Evolutionary conservation across 2,888 invertebrate species (phyloP).

Genomic region (Cephus pygmeus): DNA sequence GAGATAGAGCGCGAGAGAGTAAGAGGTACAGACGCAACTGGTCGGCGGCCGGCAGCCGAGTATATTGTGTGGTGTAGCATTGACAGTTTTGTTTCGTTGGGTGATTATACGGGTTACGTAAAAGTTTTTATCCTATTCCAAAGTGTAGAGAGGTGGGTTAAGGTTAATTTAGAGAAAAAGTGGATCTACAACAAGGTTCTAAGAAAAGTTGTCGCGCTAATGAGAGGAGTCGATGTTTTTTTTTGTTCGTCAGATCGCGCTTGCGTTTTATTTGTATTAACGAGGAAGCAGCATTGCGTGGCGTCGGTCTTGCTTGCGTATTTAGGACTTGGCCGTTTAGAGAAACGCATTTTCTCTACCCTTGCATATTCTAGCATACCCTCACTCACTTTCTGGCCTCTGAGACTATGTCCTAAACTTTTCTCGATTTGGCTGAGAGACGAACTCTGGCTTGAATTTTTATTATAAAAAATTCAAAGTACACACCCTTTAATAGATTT

Average conservation of each 20-base stretch:
- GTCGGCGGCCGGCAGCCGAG: not conserved
- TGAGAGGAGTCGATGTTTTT: not conserved
- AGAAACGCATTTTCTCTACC: not conserved
- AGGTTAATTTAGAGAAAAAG: not conserved
- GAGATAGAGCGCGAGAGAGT: slow-evolving; percentile 9
- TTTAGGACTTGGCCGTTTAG: not conserved
- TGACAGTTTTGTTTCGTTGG: not conserved
- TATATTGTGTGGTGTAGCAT: not conserved
- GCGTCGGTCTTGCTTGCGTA: not conserved
- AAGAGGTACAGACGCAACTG: not conserved
- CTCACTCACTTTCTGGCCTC: not conserved
- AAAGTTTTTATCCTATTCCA: not conserved
- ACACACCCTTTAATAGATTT: slow-evolving; percentile 23
- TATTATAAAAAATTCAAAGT: slow-evolving; percentile 15
- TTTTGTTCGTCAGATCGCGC: not conserved
- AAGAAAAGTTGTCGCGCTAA: not conserved
- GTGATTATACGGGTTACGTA: not conserved
- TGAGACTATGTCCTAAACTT: not conserved
- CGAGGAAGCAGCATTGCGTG: not conserved
- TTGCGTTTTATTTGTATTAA: not conserved
- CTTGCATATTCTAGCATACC: not conserved
- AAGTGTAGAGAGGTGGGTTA: not conserved
- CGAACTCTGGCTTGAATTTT: not conserved
- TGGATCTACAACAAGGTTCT: not conserved
- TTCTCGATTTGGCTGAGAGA: not conserved